Base-by-base conservation (phyloP, 2,888 invertebrate genomes). In the Agrochola circellaris region DNA sequence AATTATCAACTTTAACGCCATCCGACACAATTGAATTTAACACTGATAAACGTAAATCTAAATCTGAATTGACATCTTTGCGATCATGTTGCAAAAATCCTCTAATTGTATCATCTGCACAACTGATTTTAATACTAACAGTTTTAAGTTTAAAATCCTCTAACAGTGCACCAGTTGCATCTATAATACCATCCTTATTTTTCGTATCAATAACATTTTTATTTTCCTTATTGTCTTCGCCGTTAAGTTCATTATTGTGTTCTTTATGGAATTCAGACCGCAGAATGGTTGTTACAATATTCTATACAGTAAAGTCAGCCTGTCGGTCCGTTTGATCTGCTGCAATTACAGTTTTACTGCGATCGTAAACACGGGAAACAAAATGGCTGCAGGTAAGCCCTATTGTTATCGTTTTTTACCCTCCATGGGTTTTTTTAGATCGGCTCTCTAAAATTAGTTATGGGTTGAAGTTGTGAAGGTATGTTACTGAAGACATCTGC, bases 341-440 rank as follows among this genome's bases (percentile, higher is more conserved):
- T 93, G 93, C 95, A 96, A 96, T 96, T 95, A 95, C 94, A 92
- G 93, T 94, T 96, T 95, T 94, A 95, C 93, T 92, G 93, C 93
- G 91, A 92, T 93, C 94, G 93, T 95, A 95, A 96, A 95, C 92
- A 93, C 89, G 91, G 93, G 90, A 89, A 92, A 93, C 93, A 93
- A 93, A 91, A 92, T 92, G 92, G 92, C 89, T 92, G 89, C 95
- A 96, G 95, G 96, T 96, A 95, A 91, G 88, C 89, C 90, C 94
- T 89, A 94, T 95, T 95, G 95, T 95, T 91, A 91, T 90, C 85
- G 89, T 92, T 93, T 93, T 93, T 92, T 90, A 91, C 91, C 90
- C 90, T 89, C 87, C 83, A 87, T 83, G 81, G 85, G 82, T 87
- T 90, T 90, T 60, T 90, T 90, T 89, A 83, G 85, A 85, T 75